Evolutionary conservation across 2,888 invertebrate genomes (phyloP), one percentile per base, ranked within the genome.

Genomic region (Nesidiocoris tenuis): DNA sequence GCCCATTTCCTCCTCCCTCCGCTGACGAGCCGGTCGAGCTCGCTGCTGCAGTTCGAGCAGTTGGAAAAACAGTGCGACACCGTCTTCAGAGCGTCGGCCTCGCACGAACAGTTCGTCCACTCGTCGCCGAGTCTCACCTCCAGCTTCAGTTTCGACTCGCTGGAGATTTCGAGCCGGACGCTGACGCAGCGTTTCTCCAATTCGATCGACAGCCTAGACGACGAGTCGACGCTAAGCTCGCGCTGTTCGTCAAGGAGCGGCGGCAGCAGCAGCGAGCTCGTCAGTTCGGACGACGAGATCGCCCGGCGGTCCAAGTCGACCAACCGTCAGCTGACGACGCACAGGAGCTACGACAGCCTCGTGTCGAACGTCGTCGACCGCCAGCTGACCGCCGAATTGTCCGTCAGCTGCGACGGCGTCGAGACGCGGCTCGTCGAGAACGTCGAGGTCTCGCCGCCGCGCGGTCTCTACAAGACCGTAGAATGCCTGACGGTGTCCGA

Each of bases 11-110:
- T 59, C 21, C 76, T 64, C 19, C 72, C 76, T 2, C 76, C 68
- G 18, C 54, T 63, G n/a, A 68, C 70, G 25, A 57, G 63, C 1
- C 64, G 61, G 12, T 92, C 92, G 78, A 92, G 92, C 79, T 93
- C 93, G 80, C 86, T 94, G 78, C 87, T 94, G 78, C 93, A 93
- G 84, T 94, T 94, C 84, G 94, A 94, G 84, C 92, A 91, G 2
- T 85, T 94, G 77, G 94, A 94, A 83, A 88, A 89, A 61, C 90
- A 90, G 80, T 86, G 90, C 81, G 88, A 88, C 81, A 83, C 85
- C 84, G 83, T 83, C 16, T 85, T 84, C 79, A 83, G 82, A 81
- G 80, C 81, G 3, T 79, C 80, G 72, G 79, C 79, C 18, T 79
- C 80, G 12, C 78, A 79, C 18, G 80, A 80, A 9, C 79, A 80